A percentile compares a stretch with the other conserved stretches of the same genome.
These are phyloP conservation scores for Leguminivora glycinivorella DNA, from an alignment of 1,140 invertebrate genomes.

Conservation along the genomic window DNA sequence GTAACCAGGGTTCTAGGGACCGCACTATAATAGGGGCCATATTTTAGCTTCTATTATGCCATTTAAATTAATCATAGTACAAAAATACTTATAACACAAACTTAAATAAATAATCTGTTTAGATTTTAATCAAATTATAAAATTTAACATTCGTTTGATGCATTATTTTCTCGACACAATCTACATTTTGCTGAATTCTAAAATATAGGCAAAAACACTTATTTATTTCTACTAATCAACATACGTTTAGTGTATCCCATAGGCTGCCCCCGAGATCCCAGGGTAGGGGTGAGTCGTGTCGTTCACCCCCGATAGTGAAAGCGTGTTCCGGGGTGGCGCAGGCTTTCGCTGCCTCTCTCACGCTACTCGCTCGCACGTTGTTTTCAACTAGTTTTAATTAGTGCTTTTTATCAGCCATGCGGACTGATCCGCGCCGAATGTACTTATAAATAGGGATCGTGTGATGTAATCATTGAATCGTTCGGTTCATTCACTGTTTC, in stretches of 20 bases:
- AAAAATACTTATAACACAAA: too few relatives aligned
- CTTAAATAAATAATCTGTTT: too few relatives aligned
- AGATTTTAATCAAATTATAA: too few relatives aligned
- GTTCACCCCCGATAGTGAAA: conserved; percentile 77
- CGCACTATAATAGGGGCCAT: too few relatives aligned
- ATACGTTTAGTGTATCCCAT: conserved; percentile 21
- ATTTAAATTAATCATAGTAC: too few relatives aligned
- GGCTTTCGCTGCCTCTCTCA: conserved; percentile 74
- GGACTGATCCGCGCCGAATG: not conserved
- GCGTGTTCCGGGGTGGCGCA: conserved; percentile 70
- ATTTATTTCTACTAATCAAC: conserved; percentile 8
- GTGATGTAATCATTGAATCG: too few relatives aligned
- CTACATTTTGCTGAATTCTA: not conserved
- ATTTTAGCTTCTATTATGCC: too few relatives aligned
- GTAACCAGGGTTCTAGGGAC: too few relatives aligned
- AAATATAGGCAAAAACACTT: not conserved
- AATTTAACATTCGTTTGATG: too few relatives aligned
- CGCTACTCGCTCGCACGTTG: conserved; percentile 55
- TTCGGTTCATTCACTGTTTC: not conserved
- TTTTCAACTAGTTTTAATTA: conserved; percentile 60
- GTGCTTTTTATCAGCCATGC: conserved; percentile 29
- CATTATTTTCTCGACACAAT: too few relatives aligned
- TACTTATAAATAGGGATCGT: not conserved
- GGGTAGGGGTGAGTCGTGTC: conserved; percentile 70
- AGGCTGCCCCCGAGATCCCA: conserved; percentile 41